These are phyloP conservation scores for Bimastos eiseni DNA, from an alignment of 2,888 invertebrate genomes.

Conservation along the genomic window DNA sequence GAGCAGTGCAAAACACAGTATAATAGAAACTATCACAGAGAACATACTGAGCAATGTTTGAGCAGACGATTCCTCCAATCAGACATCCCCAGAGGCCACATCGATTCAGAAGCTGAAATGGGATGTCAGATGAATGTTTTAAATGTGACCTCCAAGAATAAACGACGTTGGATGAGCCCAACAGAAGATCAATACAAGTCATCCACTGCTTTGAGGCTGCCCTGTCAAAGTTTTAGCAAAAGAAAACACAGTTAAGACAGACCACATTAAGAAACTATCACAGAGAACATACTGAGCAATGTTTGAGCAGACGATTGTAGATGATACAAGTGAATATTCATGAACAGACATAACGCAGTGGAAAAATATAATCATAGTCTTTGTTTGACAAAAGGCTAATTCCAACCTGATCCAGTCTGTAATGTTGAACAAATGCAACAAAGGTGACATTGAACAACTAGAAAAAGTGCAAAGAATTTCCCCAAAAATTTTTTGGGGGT, in stretches of 20 bases:
- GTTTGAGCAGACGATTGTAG: slow-evolving; percentile 50
- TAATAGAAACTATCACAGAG: neutral
- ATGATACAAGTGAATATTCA: neutral
- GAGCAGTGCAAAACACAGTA: neutral
- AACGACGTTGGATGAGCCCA: slow-evolving; percentile 53
- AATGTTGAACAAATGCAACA: too few relatives aligned
- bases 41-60: slow-evolving; percentile 61
- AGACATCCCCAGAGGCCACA: slow-evolving; percentile 62
- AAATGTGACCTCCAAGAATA: slow-evolving; percentile 52
- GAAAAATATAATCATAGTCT: neutral
- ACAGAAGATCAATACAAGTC: slow-evolving; percentile 55
- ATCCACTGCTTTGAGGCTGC: slow-evolving; percentile 59
- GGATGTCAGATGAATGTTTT: slow-evolving; percentile 47
- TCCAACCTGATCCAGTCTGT: too few relatives aligned
- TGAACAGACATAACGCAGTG: neutral
- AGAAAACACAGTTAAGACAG: neutral
- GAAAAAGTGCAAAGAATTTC: too few relatives aligned
- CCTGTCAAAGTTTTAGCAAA: slow-evolving; percentile 43
- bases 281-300: slow-evolving; percentile 58
- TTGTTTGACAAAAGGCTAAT: too few relatives aligned
- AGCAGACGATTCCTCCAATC: slow-evolving; percentile 56
- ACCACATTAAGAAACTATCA: neutral
- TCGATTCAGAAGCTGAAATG: slow-evolving; percentile 50
- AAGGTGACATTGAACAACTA: too few relatives aligned
- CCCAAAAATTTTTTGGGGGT: too few relatives aligned